Conservation (phyloP, 2,888 invertebrate species). For the Anthrax anthrax region DNA sequence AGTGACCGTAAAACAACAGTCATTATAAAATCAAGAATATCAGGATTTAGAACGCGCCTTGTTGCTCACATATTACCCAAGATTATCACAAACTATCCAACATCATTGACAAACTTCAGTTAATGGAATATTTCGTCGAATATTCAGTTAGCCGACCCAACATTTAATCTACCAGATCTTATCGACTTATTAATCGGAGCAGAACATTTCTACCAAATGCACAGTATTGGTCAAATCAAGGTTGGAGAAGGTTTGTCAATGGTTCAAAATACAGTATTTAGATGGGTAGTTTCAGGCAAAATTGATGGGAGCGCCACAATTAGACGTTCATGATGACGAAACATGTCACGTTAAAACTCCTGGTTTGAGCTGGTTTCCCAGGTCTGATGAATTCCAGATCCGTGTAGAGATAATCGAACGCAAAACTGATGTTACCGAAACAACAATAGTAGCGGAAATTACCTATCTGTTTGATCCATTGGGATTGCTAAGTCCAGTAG, state of each 20-base stretch:
- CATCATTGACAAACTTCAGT: neutral
- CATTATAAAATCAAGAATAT: too few relatives aligned
- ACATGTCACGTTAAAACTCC: neutral
- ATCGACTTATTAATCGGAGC: too few relatives aligned
- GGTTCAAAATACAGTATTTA: neutral
- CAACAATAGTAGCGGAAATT: neutral
- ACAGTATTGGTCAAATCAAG: neutral
- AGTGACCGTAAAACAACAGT: neutral
- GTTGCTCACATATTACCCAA: neutral
- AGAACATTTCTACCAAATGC: neutral
- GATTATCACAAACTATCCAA: neutral
- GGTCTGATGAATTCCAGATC: neutral
- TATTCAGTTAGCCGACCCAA: neutral
- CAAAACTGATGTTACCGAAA: neutral
- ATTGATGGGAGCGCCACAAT: neutral
- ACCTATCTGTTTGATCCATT: constrained; percentile 3
- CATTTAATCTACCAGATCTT: neutral
- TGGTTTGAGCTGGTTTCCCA: neutral
- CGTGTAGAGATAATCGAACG: neutral
- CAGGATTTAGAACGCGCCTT: neutral
- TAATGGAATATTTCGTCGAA: neutral
- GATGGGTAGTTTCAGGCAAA: neutral
- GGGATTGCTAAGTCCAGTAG: neutral
- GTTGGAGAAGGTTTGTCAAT: too few relatives aligned
- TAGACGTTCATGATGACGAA: too few relatives aligned